A percentile compares a stretch with the other conserved stretches of the same genome.
Evolutionary conservation across 2,797 vertebrate species (phyloP).

Genomic region (Streptopelia turtur): DNA sequence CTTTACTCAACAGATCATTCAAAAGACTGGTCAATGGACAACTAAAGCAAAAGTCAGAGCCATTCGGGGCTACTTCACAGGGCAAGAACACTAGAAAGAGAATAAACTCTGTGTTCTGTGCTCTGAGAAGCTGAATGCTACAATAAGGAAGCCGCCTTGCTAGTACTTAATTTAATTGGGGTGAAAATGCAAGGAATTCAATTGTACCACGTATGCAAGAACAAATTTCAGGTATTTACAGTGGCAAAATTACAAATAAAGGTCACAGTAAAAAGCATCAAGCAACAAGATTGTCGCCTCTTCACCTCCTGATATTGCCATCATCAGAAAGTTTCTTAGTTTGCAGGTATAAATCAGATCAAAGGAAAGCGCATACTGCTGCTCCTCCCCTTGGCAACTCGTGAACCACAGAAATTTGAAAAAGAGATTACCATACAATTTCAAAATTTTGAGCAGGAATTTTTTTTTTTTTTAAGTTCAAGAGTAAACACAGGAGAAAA

Average conservation of each 20-base stretch:
- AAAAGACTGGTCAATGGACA: background rate
- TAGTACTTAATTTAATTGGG: background rate
- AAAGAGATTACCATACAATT: background rate
- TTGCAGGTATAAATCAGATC: background rate
- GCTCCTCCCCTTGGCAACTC: background rate
- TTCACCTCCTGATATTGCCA: background rate
- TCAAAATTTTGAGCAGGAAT: background rate
- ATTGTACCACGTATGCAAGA: background rate
- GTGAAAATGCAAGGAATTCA: background rate
- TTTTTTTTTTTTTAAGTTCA: background rate
- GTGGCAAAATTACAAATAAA: background rate
- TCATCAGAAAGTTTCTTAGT: background rate
- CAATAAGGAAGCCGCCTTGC: background rate
- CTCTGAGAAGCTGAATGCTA: background rate
- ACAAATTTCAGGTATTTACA: background rate
- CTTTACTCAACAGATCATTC: background rate
- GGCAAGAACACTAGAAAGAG: background rate
- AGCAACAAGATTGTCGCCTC: background rate
- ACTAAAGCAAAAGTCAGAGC: background rate
- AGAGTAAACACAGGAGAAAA: background rate
- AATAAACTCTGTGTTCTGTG: background rate
- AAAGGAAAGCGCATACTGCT: background rate
- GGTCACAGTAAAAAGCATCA: background rate
- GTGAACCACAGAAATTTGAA: background rate
- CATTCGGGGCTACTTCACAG: background rate